Evolutionary conservation across 2,797 vertebrate species (phyloP).

Genomic region (Heterohyrax brucei): DNA sequence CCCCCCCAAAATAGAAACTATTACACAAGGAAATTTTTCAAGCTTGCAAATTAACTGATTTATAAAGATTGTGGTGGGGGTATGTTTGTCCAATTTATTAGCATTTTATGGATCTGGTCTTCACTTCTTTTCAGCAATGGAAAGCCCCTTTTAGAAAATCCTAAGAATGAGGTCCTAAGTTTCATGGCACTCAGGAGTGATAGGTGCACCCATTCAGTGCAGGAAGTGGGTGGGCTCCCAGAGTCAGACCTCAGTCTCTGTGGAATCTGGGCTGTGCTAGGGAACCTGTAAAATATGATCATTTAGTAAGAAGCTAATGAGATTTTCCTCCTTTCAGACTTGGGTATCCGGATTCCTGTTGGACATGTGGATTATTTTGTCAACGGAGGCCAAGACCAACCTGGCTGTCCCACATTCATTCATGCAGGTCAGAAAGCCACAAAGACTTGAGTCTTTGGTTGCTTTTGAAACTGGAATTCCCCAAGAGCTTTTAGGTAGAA

Average conservation of each 20-base stretch:
- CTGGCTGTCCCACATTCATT: constrained; percentile 92
- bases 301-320: neutral
- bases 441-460: neutral
- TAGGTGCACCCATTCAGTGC: neutral
- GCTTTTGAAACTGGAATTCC: neutral
- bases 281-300: neutral
- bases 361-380: constrained; percentile 97
- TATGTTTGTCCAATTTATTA: constrained; percentile 51
- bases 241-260: neutral
- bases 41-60: neutral
- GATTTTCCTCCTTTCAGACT: constrained; percentile 91
- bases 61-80: neutral
- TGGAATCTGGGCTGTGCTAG: neutral
- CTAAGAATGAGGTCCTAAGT: neutral
- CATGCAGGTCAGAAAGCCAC: constrained; percentile 86
- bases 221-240: neutral
- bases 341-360: constrained; percentile 97
- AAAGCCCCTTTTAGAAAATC: neutral
- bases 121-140: neutral
- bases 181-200: neutral
- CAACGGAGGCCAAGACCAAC: constrained; percentile 97
- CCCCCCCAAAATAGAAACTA: constrained; percentile 23
- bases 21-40: neutral
- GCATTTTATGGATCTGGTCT: neutral
- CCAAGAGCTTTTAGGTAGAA: neutral